Percentiles rank a stretch among this genome's conserved stretches.
phyloP scores from a whole-genome alignment of 2,113 vertebrate species.

The Triplophysa tibetana region DNA sequence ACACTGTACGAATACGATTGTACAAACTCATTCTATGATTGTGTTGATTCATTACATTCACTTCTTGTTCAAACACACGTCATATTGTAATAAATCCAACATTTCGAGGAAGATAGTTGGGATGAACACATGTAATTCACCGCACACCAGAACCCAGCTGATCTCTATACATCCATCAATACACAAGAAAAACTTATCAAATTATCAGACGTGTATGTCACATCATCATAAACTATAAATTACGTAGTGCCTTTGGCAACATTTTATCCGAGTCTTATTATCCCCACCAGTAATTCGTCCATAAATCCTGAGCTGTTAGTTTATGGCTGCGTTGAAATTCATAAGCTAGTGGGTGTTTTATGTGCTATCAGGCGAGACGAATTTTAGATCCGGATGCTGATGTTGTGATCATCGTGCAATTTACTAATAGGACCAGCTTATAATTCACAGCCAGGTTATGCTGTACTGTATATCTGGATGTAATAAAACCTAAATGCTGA shows the following conservation, averaged over 20 bases:
- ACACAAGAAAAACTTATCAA: slow-evolving; percentile 11
- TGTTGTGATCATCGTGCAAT: slow-evolving; percentile 60
- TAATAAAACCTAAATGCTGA: slow-evolving; percentile 49
- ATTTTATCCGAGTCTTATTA: slow-evolving; percentile 15
- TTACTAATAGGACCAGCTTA: slow-evolving; percentile 54
- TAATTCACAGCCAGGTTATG: slow-evolving; percentile 47
- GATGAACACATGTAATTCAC: neutral
- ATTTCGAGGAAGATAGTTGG: neutral
- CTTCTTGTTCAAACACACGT: too few relatives aligned
- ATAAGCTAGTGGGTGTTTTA: slow-evolving; percentile 40
- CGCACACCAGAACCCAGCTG: neutral
- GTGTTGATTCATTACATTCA: too few relatives aligned
- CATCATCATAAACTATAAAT: slow-evolving; percentile 25
- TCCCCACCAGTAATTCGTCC: slow-evolving; percentile 42
- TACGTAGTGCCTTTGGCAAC: slow-evolving; percentile 1
- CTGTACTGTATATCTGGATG: slow-evolving; percentile 35
- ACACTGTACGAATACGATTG: too few relatives aligned
- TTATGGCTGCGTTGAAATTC: slow-evolving; percentile 52
- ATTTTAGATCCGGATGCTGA: slow-evolving; percentile 50
- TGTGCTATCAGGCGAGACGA: slow-evolving; percentile 27
- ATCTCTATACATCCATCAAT: neutral
- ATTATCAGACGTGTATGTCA: neutral
- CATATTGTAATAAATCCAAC: too few relatives aligned
- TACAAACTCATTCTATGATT: too few relatives aligned
- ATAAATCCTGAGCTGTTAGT: slow-evolving; percentile 41